phyloP scores from a whole-genome alignment of 2,888 invertebrate genomes.

The Linnaemya tessellans region DNA sequence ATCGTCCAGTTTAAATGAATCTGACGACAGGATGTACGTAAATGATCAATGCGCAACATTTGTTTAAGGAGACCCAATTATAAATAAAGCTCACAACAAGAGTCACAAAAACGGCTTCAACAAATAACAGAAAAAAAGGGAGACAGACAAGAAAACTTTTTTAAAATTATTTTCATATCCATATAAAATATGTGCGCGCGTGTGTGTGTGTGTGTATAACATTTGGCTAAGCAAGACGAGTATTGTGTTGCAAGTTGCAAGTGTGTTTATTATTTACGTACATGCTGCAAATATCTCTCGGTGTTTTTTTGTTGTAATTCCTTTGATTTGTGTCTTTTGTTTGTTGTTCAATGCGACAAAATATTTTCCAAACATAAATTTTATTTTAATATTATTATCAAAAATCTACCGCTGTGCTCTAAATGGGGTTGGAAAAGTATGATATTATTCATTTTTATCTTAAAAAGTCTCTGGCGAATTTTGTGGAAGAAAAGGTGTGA shows the following conservation, averaged over 20 bases:
- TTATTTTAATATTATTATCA: constrained; percentile 57
- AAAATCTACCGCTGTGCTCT: constrained; percentile 68
- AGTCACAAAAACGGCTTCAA: constrained; percentile 48
- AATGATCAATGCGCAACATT: constrained; percentile 78
- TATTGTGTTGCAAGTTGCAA: constrained; percentile 57
- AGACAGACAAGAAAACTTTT: constrained; percentile 1
- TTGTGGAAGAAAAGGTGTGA: constrained; percentile 53
- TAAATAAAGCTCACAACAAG: constrained; percentile 77
- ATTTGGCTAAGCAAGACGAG: constrained; percentile 4
- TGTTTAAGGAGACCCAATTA: constrained; percentile 79
- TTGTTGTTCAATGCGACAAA: constrained; percentile 71
- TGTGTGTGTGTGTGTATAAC: neutral
- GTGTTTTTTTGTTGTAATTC: constrained; percentile 18
- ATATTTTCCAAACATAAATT: constrained; percentile 72
- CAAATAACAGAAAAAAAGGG: constrained; percentile 39
- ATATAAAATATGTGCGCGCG: neutral
- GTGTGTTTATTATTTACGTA: constrained; percentile 59
- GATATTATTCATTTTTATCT: constrained; percentile 54
- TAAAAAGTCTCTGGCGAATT: constrained; percentile 1
- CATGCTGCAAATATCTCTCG: constrained; percentile 34
- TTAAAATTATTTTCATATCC: constrained; percentile 63
- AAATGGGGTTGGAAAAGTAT: constrained; percentile 57
- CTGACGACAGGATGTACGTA: constrained; percentile 80
- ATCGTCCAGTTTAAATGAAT: constrained; percentile 80
- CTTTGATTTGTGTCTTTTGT: constrained; percentile 59